Base-by-base conservation (phyloP, 53 echinoderm and acorn worm genomes). In the Temnopleurus reevesii region DNA sequence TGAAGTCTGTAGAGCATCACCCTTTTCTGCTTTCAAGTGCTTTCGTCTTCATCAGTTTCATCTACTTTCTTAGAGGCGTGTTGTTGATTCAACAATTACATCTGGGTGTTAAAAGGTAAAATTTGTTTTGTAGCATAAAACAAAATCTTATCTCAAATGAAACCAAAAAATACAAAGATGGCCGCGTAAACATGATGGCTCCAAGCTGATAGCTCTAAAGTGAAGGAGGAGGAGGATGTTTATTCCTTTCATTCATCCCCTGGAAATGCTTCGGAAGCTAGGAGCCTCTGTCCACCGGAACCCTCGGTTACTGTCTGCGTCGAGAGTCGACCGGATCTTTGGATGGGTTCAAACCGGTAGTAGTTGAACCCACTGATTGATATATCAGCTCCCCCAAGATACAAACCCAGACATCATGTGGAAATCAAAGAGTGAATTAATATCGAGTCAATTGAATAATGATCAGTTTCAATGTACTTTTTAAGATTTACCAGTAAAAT, bases 181-280 rank as follows among this genome's bases (percentile, higher is more conserved):
- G 63, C 30, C 33, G 33, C 33, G 33, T 63, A 63, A 63, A 77
- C 77, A 45, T 44, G 10, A 43, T 45, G 77, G 77, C 77, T 77
- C 45, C 45, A 19, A 44, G 45, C 45, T 44, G 38, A 56, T 34
- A 13, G 33, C n/a, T n/a, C n/a, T n/a, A n/a, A n/a, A n/a, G n/a
- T n/a, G n/a, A n/a, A n/a, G n/a, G n/a, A n/a, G n/a, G n/a, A n/a
- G 77, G 45, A 77, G 77, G 77, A 77, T 77, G 77, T 77, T 77
- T 77, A 77, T 77, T 43, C 77, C 44, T 44, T 77, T 43, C 77
- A 23, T 44, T 24, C 24, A 45, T 44, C 77, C 77, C 77, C 45
- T 44, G 77, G 44, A 43, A 45, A 44, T 45, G 46, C 45, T 77
- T 44, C 77, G 77, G 77, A 77, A 77, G 77, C 46, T 28, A 45